Conservation (phyloP, 2,113 vertebrate species). For the Callospermophilus lateralis region DNA sequence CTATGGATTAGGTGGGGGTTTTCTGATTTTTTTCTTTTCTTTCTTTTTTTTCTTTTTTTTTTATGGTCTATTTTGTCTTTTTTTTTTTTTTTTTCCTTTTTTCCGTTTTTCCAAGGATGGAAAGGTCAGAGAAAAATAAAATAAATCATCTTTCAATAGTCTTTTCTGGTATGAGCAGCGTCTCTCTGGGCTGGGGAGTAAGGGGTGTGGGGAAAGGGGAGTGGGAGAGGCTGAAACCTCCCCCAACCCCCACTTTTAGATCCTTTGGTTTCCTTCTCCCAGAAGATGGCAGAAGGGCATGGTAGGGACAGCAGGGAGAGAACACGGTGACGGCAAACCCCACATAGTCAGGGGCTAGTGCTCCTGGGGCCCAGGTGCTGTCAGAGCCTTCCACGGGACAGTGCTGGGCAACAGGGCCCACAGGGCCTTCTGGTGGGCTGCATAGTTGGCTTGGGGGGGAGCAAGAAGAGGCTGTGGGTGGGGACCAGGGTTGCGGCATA, state of each 20-base stretch:
- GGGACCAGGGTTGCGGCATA: slow-evolving; percentile 57
- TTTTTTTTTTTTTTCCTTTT: neutral
- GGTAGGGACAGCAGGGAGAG: slow-evolving; percentile 74
- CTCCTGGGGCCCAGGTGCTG: slow-evolving; percentile 44
- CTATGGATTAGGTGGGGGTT: slow-evolving; percentile 72
- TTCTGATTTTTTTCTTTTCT: slow-evolving; percentile 57
- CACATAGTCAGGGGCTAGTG: slow-evolving; percentile 65
- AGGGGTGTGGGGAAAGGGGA: slow-evolving; percentile 16
- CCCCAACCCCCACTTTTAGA: slow-evolving; percentile 74
- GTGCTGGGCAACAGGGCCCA: slow-evolving; percentile 64
- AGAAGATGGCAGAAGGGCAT: slow-evolving; percentile 82
- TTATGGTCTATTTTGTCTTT: slow-evolving; percentile 46
- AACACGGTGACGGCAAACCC: slow-evolving; percentile 30
- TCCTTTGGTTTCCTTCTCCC: slow-evolving; percentile 92
- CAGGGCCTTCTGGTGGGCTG: slow-evolving; percentile 84
- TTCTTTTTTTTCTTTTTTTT: slow-evolving; percentile 53
- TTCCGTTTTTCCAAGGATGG: slow-evolving; percentile 85
- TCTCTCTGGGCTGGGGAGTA: slow-evolving; percentile 82
- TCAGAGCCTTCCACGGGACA: slow-evolving; percentile 53
- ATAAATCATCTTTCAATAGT: slow-evolving; percentile 86
- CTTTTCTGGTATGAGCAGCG: slow-evolving; percentile 85
- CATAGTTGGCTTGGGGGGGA: slow-evolving; percentile 79
- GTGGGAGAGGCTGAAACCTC: slow-evolving; percentile 29
- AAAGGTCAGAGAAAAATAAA: slow-evolving; percentile 88
- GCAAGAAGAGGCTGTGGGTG: slow-evolving; percentile 57